These are phyloP conservation scores for Tamias sibiricus DNA, from an alignment of 2,113 vertebrate genomes.

Conservation along the genomic window DNA sequence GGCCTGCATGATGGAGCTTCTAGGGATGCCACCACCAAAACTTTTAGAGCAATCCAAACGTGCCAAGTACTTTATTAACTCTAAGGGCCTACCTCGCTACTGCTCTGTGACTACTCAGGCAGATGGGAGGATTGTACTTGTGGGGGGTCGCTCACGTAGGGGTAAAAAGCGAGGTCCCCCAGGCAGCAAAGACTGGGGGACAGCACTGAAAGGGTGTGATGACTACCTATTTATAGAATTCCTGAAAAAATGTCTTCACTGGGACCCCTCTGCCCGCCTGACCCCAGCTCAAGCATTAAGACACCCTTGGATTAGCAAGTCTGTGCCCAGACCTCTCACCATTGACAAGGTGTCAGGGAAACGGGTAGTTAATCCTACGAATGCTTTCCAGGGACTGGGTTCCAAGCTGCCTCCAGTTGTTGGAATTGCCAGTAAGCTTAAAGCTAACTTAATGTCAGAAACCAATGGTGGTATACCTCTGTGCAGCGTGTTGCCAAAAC, in stretches of 20 bases:
- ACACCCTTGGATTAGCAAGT: slow-evolving; percentile 96
- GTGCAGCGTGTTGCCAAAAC: slow-evolving; percentile 96
- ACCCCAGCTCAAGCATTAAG: slow-evolving; percentile 95
- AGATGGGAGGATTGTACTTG: slow-evolving; percentile 92
- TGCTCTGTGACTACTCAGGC: slow-evolving; percentile 92
- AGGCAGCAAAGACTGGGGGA: slow-evolving; percentile 95
- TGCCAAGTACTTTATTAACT: slow-evolving; percentile 98
- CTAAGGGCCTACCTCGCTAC: slow-evolving; percentile 98
- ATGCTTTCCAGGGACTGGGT: slow-evolving; percentile 93
- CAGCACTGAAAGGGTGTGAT: slow-evolving; percentile 95
- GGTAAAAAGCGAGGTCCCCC: slow-evolving; percentile 96
- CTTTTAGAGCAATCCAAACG: slow-evolving; percentile 96
- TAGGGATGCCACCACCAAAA: slow-evolving; percentile 96
- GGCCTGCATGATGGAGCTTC: slow-evolving; percentile 98
- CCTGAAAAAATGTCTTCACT: slow-evolving; percentile 97
- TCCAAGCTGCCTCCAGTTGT: slow-evolving; percentile 90
- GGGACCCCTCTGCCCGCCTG: slow-evolving; percentile 95
- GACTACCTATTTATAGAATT: slow-evolving; percentile 96
- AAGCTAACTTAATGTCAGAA: slow-evolving; percentile 93
- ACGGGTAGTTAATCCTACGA: slow-evolving; percentile 89
- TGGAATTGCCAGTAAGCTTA: slow-evolving; percentile 92
- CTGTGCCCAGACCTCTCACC: slow-evolving; percentile 89
- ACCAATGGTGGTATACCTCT: slow-evolving; percentile 91
- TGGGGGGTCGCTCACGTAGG: slow-evolving; percentile 93
- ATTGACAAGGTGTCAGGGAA: slow-evolving; percentile 90